phyloP scores from a whole-genome alignment of 2,113 vertebrate species.

The Scomber scombrus region DNA sequence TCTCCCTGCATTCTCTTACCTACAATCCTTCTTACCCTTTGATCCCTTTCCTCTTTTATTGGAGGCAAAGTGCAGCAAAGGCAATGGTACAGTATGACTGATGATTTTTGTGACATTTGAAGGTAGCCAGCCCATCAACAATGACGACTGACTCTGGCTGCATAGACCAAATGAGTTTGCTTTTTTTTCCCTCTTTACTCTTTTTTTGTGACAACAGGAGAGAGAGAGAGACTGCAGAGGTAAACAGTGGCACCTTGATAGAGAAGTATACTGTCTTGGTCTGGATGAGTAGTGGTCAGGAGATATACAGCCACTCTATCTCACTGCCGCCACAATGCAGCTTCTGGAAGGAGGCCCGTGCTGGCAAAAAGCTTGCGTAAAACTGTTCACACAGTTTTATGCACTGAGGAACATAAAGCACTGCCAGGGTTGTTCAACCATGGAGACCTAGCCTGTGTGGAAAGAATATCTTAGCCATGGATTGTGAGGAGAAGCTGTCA shows the following conservation, averaged over 20 bases:
- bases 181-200: background rate
- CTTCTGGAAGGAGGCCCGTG: background rate
- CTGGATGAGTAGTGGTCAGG: slow-evolving; percentile 1
- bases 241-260: background rate
- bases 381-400: background rate
- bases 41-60: background rate
- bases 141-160: background rate
- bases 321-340: slow-evolving; percentile 5
- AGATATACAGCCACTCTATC: background rate
- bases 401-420: background rate
- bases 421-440: background rate
- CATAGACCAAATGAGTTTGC: background rate
- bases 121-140: slow-evolving; percentile 1
- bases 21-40: background rate
- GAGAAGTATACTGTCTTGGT: slow-evolving; percentile 5
- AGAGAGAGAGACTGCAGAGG: background rate
- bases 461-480: background rate
- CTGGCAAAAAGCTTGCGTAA: background rate
- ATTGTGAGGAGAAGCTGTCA: slow-evolving; percentile 14
- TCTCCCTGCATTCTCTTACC: slow-evolving; percentile 1
- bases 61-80: background rate
- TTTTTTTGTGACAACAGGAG: background rate
- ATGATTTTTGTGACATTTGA: slow-evolving; percentile 24
- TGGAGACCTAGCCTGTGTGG: background rate
- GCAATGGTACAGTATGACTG: slow-evolving; percentile 1